Conservation (phyloP, 2,113 vertebrate genomes). For the Galeopterus variegatus region DNA sequence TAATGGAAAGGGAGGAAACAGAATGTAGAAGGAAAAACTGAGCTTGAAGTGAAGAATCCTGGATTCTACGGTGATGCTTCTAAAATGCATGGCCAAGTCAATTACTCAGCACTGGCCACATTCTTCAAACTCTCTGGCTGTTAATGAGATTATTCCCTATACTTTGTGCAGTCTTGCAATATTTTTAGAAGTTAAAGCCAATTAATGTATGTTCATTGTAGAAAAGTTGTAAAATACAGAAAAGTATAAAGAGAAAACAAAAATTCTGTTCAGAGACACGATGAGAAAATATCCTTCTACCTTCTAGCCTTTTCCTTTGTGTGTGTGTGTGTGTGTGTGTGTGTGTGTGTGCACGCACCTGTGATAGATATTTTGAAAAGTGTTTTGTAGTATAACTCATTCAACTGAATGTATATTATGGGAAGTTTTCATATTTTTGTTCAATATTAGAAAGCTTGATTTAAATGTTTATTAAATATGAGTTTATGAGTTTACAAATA, state of each 20-base stretch:
- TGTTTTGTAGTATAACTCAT: neutral
- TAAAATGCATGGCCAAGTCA: neutral
- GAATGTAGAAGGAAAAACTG: neutral
- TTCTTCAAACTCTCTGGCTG: neutral
- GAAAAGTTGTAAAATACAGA: constrained; percentile 9
- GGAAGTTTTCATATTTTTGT: neutral
- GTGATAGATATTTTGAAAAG: neutral
- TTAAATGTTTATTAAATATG: constrained; percentile 42
- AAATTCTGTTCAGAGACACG: neutral
- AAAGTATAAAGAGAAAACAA: neutral
- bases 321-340: neutral
- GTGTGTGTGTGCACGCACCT: neutral
- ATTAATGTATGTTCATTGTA: neutral
- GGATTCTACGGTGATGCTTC: neutral
- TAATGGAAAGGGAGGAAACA: neutral
- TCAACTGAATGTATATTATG: neutral
- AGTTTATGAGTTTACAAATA: constrained; percentile 36
- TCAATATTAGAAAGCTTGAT: constrained; percentile 15
- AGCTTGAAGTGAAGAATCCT: neutral
- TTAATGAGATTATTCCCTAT: neutral
- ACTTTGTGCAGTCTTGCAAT: neutral
- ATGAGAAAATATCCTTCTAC: neutral
- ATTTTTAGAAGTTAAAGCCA: constrained; percentile 17
- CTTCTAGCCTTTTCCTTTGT: neutral
- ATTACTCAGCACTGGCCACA: too few relatives aligned